phyloP scores from a whole-genome alignment of 2,797 vertebrate species.

The Ara ararauna region DNA sequence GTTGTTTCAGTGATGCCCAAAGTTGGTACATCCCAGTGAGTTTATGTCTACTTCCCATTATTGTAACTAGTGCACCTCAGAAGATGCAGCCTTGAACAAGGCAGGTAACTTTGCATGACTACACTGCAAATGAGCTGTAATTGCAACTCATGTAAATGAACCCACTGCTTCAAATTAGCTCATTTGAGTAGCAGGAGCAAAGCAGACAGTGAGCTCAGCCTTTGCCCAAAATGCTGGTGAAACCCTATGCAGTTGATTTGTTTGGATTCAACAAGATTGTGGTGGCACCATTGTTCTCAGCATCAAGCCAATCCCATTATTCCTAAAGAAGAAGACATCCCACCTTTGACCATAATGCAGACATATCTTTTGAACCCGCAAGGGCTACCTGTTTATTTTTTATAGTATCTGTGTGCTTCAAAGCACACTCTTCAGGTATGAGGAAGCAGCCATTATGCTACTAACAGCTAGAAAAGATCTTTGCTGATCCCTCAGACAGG shows the following conservation, averaged over 20 bases:
- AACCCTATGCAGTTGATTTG: rapidly evolving
- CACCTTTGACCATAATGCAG: background rate
- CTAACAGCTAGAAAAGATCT: background rate
- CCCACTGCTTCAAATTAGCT: background rate
- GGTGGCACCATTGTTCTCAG: background rate
- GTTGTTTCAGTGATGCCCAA: background rate
- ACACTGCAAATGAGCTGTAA: background rate
- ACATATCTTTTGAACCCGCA: background rate
- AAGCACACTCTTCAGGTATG: background rate
- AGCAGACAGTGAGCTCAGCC: background rate
- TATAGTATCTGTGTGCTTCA: background rate
- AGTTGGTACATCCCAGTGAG: background rate
- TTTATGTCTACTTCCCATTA: rapidly evolving
- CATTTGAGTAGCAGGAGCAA: rapidly evolving
- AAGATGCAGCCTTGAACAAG: background rate
- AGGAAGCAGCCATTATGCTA: rapidly evolving
- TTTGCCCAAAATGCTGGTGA: background rate
- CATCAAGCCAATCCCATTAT: background rate
- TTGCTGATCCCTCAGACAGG: background rate
- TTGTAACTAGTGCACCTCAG: background rate
- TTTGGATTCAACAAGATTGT: background rate
- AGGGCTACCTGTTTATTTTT: background rate
- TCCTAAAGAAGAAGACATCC: background rate
- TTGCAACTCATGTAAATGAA: background rate
- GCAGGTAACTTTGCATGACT: background rate